Percentiles rank a stretch among this genome's conserved stretches.
Evolutionary conservation across 2,888 invertebrate species (phyloP).

Genomic region (Morpho helenor): DNA sequence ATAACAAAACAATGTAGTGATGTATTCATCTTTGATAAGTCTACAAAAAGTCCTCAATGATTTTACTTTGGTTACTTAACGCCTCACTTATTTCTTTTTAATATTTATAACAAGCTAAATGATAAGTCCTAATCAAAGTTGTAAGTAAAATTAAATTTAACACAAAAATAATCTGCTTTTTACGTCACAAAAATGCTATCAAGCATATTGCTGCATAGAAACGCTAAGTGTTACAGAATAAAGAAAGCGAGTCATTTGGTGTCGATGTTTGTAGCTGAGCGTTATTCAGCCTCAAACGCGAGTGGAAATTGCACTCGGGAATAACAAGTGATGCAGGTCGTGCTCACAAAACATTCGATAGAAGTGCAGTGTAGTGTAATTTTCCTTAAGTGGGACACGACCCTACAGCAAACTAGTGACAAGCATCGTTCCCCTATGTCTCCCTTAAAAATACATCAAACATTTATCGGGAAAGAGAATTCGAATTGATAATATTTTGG

Average conservation of each 20-base stretch:
- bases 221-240: conserved; percentile 20
- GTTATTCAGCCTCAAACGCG: conserved; percentile 29
- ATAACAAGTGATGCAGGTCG: conserved; percentile 31
- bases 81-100: too few relatives aligned
- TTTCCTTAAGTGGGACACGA: conserved; percentile 60
- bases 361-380: conserved; percentile 56
- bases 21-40: too few relatives aligned
- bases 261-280: conserved; percentile 25
- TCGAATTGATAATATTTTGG: too few relatives aligned
- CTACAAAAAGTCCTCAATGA: too few relatives aligned
- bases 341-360: conserved; percentile 36
- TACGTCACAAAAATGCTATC: conserved; percentile 1
- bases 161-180: neutral
- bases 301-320: conserved; percentile 25
- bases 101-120: too few relatives aligned
- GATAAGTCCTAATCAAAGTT: neutral
- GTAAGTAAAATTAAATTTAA: neutral
- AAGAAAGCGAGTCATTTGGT: conserved; percentile 37
- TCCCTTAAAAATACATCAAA: conserved; percentile 33
- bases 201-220: conserved; percentile 5
- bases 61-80: too few relatives aligned
- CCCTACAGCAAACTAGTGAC: conserved; percentile 31
- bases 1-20: too few relatives aligned
- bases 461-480: conserved; percentile 15
- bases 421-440: conserved; percentile 23